Conservation (phyloP, 2,113 vertebrate species). For the Pelvicachromis taeniatus region DNA sequence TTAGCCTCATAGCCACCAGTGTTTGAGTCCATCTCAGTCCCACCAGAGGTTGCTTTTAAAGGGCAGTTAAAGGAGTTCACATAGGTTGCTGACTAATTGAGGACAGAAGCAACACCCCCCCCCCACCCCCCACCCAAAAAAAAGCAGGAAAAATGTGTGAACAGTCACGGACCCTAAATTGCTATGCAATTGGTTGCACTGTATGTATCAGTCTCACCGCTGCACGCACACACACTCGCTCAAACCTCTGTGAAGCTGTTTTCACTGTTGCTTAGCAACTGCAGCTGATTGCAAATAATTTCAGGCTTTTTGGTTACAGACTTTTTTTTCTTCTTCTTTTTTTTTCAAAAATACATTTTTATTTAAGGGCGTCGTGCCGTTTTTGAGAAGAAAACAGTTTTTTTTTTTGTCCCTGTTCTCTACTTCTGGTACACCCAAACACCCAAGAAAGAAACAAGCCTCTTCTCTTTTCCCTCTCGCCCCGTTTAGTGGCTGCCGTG, state of each 20-base stretch:
- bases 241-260: constrained; percentile 47
- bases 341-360: background rate
- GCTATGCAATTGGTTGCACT: background rate
- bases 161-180: constrained; percentile 19
- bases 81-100: background rate
- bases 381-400: background rate
- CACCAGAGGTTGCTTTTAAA: background rate
- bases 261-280: constrained; percentile 64
- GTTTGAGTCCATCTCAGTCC: background rate
- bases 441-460: constrained; percentile 20
- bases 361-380: background rate
- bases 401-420: background rate
- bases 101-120: background rate
- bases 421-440: background rate
- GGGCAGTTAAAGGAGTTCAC: background rate
- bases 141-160: background rate
- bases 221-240: background rate
- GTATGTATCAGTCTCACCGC: constrained; percentile 3
- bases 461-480: constrained; percentile 42
- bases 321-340: background rate
- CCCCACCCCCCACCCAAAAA: background rate
- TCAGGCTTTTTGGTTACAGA: constrained; percentile 5
- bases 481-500: constrained; percentile 78
- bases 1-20: background rate
- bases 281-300: constrained; percentile 49